phyloP scores from a whole-genome alignment of 2,797 vertebrate genomes.

The Pteropus rufus region DNA sequence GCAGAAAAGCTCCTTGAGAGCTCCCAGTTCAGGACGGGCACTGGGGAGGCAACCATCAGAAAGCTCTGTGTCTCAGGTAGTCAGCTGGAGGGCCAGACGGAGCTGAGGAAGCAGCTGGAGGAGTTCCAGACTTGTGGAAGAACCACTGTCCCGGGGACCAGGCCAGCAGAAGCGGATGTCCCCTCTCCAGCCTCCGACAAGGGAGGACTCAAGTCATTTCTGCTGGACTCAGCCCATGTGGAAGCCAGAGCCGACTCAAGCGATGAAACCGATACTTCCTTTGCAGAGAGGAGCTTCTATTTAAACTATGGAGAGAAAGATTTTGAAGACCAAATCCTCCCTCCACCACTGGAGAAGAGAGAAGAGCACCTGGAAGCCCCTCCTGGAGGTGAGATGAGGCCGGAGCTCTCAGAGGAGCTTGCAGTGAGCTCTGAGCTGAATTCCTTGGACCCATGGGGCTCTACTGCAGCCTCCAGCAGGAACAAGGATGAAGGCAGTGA shows the following conservation, averaged over 20 bases:
- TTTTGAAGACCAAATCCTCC: slow-evolving; percentile 48
- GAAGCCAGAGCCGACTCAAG: slow-evolving; percentile 78
- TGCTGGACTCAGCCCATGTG: slow-evolving; percentile 40
- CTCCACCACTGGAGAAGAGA: not conserved
- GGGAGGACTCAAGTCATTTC: slow-evolving; percentile 68
- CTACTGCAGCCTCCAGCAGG: rapidly evolving
- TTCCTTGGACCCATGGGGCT: not conserved
- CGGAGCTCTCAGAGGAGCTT: not conserved
- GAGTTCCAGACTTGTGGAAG: slow-evolving; percentile 33
- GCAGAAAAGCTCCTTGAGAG: not conserved
- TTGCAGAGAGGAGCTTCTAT: slow-evolving; percentile 81
- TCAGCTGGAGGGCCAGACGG: slow-evolving; percentile 76
- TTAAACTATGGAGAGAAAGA: slow-evolving; percentile 75
- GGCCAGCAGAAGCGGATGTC: not conserved
- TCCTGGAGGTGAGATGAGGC: not conserved
- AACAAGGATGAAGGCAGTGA: not conserved
- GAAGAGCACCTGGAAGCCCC: not conserved
- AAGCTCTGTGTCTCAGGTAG: slow-evolving; percentile 49
- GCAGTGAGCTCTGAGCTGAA: not conserved
- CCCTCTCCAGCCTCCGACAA: slow-evolving; percentile 66
- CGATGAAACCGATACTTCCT: slow-evolving; percentile 69
- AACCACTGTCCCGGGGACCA: not conserved
- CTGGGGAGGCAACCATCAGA: not conserved
- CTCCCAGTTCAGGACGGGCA: slow-evolving; percentile 28
- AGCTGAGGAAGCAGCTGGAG: slow-evolving; percentile 76